Percentiles rank a stretch among this genome's conserved stretches.
These are phyloP conservation scores for Notoglanidium macrostoma DNA, from an alignment of 2,797 vertebrate species.

Conservation along the genomic window DNA sequence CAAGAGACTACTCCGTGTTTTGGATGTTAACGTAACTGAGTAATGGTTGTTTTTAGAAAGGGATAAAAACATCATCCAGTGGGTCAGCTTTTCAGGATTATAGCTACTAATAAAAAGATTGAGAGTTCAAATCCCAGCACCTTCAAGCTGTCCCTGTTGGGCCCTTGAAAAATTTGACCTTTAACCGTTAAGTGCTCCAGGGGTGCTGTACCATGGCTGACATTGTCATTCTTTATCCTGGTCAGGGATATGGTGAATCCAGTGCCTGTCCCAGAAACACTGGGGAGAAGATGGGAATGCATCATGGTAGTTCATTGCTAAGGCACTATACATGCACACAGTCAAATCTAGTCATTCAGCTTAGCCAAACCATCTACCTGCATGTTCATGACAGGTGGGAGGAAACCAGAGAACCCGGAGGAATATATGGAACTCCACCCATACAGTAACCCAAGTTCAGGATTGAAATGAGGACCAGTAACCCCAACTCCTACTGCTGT, in stretches of 20 bases:
- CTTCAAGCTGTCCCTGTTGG: background rate
- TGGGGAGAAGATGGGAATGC: background rate
- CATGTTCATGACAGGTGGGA: background rate
- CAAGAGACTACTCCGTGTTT: constrained; percentile 29
- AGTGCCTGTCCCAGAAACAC: background rate
- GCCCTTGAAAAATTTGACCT: background rate
- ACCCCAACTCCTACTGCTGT: background rate
- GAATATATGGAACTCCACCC: background rate
- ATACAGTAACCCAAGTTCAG: background rate
- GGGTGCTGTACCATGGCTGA: background rate
- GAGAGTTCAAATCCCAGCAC: background rate
- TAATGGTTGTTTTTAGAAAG: constrained; percentile 41
- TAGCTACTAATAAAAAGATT: background rate
- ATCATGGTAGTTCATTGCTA: background rate
- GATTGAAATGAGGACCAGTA: background rate
- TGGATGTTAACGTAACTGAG: constrained; percentile 25
- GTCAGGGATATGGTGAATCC: background rate
- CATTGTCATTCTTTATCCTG: background rate
- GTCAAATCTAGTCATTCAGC: background rate
- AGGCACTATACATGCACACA: background rate
- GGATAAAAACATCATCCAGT: background rate
- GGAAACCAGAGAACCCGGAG: background rate
- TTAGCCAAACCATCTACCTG: background rate
- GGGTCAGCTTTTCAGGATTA: background rate
- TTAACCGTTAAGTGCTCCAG: background rate